Conservation (phyloP, 2,113 vertebrate species). For the Prionailurus viverrinus region DNA sequence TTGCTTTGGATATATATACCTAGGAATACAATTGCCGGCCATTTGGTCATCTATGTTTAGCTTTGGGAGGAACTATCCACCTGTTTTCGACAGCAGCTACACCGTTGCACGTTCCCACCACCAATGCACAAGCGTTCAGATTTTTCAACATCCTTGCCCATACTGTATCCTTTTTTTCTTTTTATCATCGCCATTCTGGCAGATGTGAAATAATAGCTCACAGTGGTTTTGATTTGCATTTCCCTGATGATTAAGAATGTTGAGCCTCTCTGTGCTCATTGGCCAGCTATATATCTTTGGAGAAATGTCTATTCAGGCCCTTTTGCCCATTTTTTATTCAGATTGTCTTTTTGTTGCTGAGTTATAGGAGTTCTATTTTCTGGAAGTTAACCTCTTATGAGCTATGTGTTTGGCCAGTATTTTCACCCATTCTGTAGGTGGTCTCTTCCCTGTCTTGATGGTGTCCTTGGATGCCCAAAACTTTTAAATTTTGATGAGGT, state of each 20-base stretch:
- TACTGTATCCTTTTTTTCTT: neutral
- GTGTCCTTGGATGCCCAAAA: neutral
- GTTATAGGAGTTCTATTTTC: neutral
- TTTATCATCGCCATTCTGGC: neutral
- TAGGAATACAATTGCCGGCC: neutral
- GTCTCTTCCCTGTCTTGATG: neutral
- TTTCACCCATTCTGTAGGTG: neutral
- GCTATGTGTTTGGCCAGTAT: neutral
- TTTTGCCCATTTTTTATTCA: neutral
- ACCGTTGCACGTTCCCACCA: neutral
- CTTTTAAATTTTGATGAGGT: neutral
- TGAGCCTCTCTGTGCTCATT: neutral
- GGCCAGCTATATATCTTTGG: neutral
- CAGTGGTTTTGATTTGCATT: neutral
- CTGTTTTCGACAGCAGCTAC: neutral
- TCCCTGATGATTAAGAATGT: neutral
- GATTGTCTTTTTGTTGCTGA: neutral
- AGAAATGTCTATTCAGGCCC: neutral
- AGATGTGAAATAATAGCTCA: neutral
- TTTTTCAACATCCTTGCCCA: neutral
- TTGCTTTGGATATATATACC: neutral
- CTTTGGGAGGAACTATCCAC: neutral
- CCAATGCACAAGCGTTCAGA: neutral
- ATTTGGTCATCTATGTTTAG: neutral
- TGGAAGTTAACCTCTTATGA: neutral